Conservation (phyloP, 2,888 invertebrate genomes). For the Melanophora roralis region DNA sequence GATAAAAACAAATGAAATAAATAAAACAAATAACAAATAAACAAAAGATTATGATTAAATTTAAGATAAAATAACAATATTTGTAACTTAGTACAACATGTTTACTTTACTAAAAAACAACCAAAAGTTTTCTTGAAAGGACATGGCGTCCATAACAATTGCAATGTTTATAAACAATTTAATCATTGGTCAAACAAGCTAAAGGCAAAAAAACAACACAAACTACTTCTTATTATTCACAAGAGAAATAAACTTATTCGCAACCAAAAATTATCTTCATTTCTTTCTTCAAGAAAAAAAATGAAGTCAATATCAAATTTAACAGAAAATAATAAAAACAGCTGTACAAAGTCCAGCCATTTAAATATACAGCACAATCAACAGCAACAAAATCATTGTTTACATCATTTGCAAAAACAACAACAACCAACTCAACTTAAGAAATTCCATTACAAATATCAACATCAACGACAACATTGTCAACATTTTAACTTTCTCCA, state of each 20-base stretch:
- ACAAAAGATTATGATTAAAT: constrained; percentile 14
- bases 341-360: constrained; percentile 53
- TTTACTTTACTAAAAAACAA: neutral
- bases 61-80: constrained; percentile 1
- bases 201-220: constrained; percentile 2
- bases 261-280: too few species aligned
- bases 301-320: constrained; percentile 52
- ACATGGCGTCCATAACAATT: neutral
- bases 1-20: constrained; percentile 4
- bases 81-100: neutral
- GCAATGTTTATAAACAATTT: too few species aligned
- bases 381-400: constrained; percentile 23
- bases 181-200: neutral
- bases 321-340: constrained; percentile 47
- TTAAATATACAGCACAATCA: constrained; percentile 49
- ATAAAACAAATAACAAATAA: constrained; percentile 42
- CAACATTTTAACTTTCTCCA: constrained; percentile 37
- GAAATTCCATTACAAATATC: constrained; percentile 20
- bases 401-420: constrained; percentile 18
- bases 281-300: neutral
- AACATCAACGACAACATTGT: constrained; percentile 44
- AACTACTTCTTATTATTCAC: neutral
- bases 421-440: constrained; percentile 35
- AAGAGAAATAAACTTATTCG: constrained; percentile 4
- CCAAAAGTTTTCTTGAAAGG: neutral